Evolutionary conservation across 1,140 invertebrate genomes (phyloP), one percentile per base, ranked within the genome.

Genomic region (Ylistrum balloti): DNA sequence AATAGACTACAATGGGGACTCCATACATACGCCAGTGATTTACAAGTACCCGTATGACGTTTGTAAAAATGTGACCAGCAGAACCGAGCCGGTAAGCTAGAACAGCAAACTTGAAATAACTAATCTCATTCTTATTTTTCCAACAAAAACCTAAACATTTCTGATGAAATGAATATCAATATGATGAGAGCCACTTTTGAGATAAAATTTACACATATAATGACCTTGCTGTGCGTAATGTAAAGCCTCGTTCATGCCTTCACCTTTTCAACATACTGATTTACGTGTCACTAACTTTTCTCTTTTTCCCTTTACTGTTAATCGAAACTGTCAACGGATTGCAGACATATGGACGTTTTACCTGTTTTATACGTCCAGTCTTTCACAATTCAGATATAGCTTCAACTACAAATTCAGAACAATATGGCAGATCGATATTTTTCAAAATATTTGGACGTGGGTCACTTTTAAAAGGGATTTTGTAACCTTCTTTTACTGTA

Each of bases 191-290:
- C 86, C 90, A 28, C 33, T 41, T 33, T n/a, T 33, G 32, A 88
- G 33, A 86, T 90, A 86, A 32, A 90, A 90, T 90, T 88, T 90
- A 20, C 88, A 33, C 87, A 90, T 90, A 56, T 38, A 88, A 88
- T 88, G 13, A 33, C 48, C 88, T 74, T 88, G n/a, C 34, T 88
- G 33, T 32, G 48, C 48, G 15, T 33, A 88, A 1, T 56, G 28
- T 74, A 45, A 32, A 28, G 41, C 48, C 13, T 38, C 35, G 13
- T 38, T 5, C 13, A 38, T 13, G 13, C 35, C 35, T 91, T 91
- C 22, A n/a, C 15, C 15, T 34, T 88, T 28, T 85, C 32, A 34
- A 88, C 90, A 91, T 74, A 91, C 33, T 91, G 33, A 88, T 86
- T 91, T 20, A 91, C 88, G n/a, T 88, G 85, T 35, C 90, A 45